Conservation (phyloP, 1,140 invertebrate genomes). For the Stenopsyche tienmushanensis region DNA sequence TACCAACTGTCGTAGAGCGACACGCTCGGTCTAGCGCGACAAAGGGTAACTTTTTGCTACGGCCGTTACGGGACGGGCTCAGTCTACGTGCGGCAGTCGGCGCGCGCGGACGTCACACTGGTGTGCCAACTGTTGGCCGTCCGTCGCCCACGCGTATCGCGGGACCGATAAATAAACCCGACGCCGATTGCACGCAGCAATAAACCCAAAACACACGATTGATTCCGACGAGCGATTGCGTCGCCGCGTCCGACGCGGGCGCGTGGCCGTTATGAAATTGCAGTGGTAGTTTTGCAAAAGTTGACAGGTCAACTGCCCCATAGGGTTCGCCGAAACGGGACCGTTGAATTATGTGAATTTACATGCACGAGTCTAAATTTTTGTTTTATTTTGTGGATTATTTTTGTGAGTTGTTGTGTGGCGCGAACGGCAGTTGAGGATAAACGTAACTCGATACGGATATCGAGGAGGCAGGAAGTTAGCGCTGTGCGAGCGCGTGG, state of each 20-base stretch:
- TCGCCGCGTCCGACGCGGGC: too few species aligned
- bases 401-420: constrained; percentile 4
- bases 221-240: constrained; percentile 7
- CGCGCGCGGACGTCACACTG: not conserved
- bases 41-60: constrained; percentile 34
- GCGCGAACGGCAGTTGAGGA: not conserved
- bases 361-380: not conserved
- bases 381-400: not conserved
- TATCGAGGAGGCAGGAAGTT: constrained; percentile 11
- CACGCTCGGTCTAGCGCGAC: constrained; percentile 36
- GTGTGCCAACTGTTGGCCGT: not conserved
- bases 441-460: not conserved
- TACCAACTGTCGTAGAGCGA: constrained; percentile 34
- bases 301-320: too few species aligned
- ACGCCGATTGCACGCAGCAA: too few species aligned
- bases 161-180: too few species aligned
- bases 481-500: not conserved
- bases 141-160: too few species aligned
- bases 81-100: constrained; percentile 31
- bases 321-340: too few species aligned
- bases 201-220: too few species aligned
- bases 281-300: too few species aligned
- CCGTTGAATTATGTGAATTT: too few species aligned
- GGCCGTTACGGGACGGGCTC: constrained; percentile 33
- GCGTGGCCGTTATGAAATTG: too few species aligned